Evolutionary conservation across 1,140 invertebrate species (phyloP).

Genomic region (Asobara japonica): DNA sequence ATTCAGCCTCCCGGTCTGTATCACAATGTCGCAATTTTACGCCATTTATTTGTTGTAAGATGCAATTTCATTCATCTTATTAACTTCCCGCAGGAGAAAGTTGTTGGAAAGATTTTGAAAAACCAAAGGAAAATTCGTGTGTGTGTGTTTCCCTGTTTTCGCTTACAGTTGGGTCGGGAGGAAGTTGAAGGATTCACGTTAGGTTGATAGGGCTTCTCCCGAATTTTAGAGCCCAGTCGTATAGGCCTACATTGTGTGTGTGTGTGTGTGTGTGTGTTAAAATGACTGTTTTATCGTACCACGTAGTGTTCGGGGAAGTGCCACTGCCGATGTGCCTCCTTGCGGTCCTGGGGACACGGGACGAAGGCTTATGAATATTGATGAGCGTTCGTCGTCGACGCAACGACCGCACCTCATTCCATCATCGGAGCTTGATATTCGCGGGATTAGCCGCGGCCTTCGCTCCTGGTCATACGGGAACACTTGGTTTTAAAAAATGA

Average conservation of each 20-base stretch:
- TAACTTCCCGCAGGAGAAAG: constrained; percentile 31
- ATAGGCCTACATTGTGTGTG: no score
- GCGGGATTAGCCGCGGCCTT: no score
- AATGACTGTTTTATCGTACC: background rate
- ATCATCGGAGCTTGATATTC: constrained; percentile 3
- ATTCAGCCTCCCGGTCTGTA: constrained; percentile 17
- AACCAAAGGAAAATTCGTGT: no score
- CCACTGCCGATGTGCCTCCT: constrained; percentile 22
- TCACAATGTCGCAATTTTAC: background rate
- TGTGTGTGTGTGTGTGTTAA: no score
- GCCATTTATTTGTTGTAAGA: background rate
- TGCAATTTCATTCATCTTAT: constrained; percentile 3
- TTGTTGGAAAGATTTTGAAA: no score
- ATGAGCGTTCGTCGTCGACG: constrained; percentile 58
- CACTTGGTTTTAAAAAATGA: no score
- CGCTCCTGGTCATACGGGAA: no score
- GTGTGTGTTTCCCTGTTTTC: no score
- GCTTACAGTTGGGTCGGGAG: no score
- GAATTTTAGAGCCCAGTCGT: no score
- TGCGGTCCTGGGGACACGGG: constrained; percentile 58
- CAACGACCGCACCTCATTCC: constrained; percentile 27
- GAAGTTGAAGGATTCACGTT: no score
- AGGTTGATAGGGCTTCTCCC: no score
- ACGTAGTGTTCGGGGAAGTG: constrained; percentile 41
- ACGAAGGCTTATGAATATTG: constrained; percentile 65